These are phyloP conservation scores for Diabrotica undecimpunctata DNA, from an alignment of 1,140 invertebrate genomes.

Conservation along the genomic window DNA sequence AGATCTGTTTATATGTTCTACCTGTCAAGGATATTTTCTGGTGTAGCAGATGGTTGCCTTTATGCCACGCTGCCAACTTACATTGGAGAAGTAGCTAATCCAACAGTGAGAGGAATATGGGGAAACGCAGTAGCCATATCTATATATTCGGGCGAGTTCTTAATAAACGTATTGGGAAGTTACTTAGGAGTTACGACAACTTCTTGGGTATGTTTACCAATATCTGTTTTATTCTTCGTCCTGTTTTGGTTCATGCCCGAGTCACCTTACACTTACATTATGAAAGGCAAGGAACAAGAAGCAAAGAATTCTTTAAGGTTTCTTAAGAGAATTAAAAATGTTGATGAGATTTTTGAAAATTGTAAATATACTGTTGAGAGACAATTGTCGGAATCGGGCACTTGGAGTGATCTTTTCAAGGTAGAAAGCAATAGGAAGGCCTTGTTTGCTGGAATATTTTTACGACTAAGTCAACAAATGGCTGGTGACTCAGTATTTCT, in stretches of 20 bases:
- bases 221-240: slow-evolving; percentile 7
- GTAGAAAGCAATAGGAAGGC: slow-evolving; percentile 28
- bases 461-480: slow-evolving; percentile 28
- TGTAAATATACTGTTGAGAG: slow-evolving; percentile 27
- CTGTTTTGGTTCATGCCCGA: slow-evolving; percentile 37
- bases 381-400: slow-evolving; percentile 37
- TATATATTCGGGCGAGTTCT: slow-evolving; percentile 50
- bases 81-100: slow-evolving; percentile 61
- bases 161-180: slow-evolving; percentile 48
- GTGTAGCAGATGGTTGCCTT: slow-evolving; percentile 35
- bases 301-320: slow-evolving; percentile 50
- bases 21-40: slow-evolving; percentile 30
- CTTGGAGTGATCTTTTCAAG: slow-evolving; percentile 35
- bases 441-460: slow-evolving; percentile 21
- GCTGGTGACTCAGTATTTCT: slow-evolving; percentile 29
- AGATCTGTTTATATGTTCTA: slow-evolving; percentile 28
- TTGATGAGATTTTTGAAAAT: slow-evolving; percentile 30
- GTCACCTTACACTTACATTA: slow-evolving; percentile 38
- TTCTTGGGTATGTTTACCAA: slow-evolving; percentile 18
- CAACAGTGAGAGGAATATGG: slow-evolving; percentile 59
- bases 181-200: slow-evolving; percentile 20
- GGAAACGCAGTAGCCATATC: slow-evolving; percentile 50
- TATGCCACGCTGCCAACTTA: slow-evolving; percentile 53
- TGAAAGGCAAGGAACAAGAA: slow-evolving; percentile 26
- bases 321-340: slow-evolving; percentile 26